Base-by-base conservation (phyloP, 2,888 invertebrate species). In the Lordiphosa fenestrarum region DNA sequence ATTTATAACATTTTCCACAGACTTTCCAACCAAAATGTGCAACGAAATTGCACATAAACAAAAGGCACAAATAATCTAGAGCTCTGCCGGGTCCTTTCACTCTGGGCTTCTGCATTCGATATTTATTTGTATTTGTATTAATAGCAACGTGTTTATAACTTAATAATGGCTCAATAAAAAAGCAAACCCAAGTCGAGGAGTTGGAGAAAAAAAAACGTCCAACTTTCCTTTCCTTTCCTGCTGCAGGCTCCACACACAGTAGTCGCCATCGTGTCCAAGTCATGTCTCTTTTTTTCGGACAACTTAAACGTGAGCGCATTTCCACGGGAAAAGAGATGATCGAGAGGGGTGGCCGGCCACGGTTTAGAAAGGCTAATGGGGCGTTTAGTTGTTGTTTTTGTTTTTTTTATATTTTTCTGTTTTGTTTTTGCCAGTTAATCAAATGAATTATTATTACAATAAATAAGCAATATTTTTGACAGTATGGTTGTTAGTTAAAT, bases 131-230 rank as follows among this genome's bases (percentile, higher is more conserved):
- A 64, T 76, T 80, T 73, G 73, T 80, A 81, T 76, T 83, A 82
- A 84, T 78, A 80, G 68, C 76, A 73, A 69, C 84, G 69, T 81
- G 81, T 83, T 81, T 82, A 82, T 82, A 82, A 82, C 81, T 82
- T 83, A 82, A 82, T 82, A 81, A 81, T 85, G 81, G 85, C 80
- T 80, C 85, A 85, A 81, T 81, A 81, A 81, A 81, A 84, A 69
- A 78, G 74, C 49, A 56, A 56, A 64, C 46, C 72, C 53, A 58
- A 44, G 36, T 23, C 40, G 41, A 39, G 44, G 51, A 33, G 13
- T n/a, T n/a, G 15, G 49, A 51, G 49, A 55, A 40, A 40, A 44
- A 40, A 21, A 46, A 42, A 15, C 53, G 39, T 44, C 41, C 51
- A 62, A 80, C 76, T 76, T 75, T 75, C 78, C 69, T 59, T 75